Evolutionary conservation across 2,888 invertebrate genomes (phyloP).

Genomic region (Agrotis puta): DNA sequence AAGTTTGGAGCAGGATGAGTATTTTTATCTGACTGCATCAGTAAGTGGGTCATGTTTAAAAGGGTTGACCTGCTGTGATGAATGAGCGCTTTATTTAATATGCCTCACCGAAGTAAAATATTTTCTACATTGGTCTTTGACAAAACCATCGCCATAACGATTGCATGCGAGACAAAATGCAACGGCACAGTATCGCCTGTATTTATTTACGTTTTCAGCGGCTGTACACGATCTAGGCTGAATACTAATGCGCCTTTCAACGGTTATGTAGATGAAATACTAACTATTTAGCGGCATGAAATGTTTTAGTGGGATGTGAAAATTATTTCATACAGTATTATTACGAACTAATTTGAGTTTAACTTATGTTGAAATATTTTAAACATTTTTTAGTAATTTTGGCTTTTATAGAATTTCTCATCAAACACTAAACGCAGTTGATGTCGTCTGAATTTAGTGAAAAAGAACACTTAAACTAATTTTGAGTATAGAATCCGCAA

Average conservation of each 20-base stretch:
- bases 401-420: neutral
- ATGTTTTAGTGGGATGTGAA: constrained; percentile 41
- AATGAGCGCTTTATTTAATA: no score
- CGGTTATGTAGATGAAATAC: constrained; percentile 57
- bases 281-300: constrained; percentile 46
- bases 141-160: constrained; percentile 61
- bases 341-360: neutral
- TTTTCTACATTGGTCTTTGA: constrained; percentile 41
- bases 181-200: constrained; percentile 57
- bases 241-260: constrained; percentile 62
- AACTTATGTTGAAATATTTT: neutral
- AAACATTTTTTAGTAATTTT: no score
- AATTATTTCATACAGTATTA: constrained; percentile 7
- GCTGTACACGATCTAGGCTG: constrained; percentile 61
- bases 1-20: no score
- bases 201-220: constrained; percentile 65
- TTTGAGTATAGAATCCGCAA: neutral
- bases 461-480: neutral
- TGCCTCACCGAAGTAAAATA: no score
- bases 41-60: no score
- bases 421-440: neutral
- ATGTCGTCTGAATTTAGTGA: neutral
- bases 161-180: constrained; percentile 66
- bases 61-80: no score
- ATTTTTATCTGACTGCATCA: no score